Conservation (phyloP, 2,113 vertebrate species). For the Chloroceryle aenea region DNA sequence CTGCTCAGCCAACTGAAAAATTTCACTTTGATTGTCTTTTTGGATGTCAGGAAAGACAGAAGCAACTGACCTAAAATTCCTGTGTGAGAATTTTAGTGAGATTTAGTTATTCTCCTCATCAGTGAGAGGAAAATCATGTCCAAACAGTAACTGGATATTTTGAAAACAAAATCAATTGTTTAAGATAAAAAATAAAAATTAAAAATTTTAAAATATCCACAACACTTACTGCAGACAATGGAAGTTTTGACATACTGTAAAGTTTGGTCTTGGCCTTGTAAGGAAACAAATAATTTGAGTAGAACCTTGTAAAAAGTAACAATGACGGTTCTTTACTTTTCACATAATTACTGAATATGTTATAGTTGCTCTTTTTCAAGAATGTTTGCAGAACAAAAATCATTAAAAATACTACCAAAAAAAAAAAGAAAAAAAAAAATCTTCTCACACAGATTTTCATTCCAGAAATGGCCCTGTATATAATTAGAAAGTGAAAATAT, state of each 20-base stretch:
- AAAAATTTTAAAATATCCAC: not conserved
- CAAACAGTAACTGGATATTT: not conserved
- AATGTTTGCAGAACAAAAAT: not conserved
- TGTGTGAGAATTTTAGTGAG: not conserved
- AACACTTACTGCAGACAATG: not conserved
- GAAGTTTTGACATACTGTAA: not conserved
- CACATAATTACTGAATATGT: not conserved
- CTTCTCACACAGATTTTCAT: not conserved
- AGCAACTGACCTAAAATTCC: not conserved
- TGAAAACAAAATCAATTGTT: not conserved
- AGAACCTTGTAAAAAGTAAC: not conserved
- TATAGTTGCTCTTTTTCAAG: not conserved
- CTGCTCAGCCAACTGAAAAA: not conserved
- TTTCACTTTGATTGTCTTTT: not conserved
- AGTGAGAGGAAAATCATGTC: not conserved
- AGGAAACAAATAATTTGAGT: not conserved
- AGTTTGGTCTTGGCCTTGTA: not conserved
- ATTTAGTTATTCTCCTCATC: not conserved
- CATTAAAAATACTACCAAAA: not conserved
- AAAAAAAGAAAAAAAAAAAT: not conserved
- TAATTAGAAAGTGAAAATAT: not conserved
- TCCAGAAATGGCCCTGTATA: not conserved
- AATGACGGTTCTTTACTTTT: not conserved
- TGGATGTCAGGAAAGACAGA: not conserved
- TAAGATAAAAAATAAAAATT: not conserved